Conservation (phyloP, 2,888 invertebrate genomes). For the Caenorhabditis uteleia region DNA sequence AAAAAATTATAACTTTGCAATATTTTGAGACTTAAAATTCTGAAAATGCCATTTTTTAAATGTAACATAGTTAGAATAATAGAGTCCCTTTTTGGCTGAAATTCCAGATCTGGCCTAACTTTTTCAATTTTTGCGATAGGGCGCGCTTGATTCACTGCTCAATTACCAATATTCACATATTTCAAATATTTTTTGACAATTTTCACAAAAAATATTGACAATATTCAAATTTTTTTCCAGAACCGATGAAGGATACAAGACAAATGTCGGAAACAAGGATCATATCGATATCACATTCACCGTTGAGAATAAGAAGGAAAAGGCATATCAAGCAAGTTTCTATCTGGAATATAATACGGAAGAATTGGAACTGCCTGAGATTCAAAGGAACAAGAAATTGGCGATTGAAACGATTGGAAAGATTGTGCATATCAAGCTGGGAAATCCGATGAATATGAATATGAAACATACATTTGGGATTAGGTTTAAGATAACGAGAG, state of each 20-base stretch:
- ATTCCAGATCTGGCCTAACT: too few species aligned
- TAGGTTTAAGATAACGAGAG: conserved; percentile 64
- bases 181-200: not conserved
- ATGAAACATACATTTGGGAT: conserved; percentile 59
- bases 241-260: conserved; percentile 62
- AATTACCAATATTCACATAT: not conserved
- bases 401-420: conserved; percentile 45
- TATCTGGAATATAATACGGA: conserved; percentile 64
- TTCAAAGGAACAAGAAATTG: conserved; percentile 30
- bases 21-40: too few species aligned
- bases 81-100: too few species aligned
- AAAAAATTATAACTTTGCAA: too few species aligned
- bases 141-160: too few species aligned
- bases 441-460: conserved; percentile 63
- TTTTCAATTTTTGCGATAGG: not conserved
- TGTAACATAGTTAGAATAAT: too few species aligned
- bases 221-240: conserved; percentile 22
- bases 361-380: conserved; percentile 64
- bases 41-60: too few species aligned
- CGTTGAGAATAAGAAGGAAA: conserved; percentile 71
- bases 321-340: conserved; percentile 64
- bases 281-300: conserved; percentile 68
- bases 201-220: not conserved
- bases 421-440: conserved; percentile 51
- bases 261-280: conserved; percentile 70